A percentile compares a stretch with the other conserved stretches of the same genome.
Conservation (phyloP, 2,113 vertebrate species). For the Semnornis frantzii region DNA sequence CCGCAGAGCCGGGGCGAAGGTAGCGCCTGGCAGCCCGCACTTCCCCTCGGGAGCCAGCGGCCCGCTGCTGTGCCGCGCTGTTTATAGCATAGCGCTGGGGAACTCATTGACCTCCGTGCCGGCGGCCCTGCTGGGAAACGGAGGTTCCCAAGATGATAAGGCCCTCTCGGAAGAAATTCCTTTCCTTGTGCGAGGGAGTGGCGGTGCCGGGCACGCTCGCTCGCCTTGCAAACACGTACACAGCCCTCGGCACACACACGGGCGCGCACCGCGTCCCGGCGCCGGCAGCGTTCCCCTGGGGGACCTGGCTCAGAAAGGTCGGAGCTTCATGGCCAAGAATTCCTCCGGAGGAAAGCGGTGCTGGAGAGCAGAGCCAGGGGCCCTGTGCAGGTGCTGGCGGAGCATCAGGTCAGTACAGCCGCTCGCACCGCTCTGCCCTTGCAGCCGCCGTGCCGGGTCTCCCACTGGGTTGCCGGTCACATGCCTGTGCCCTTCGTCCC, state of each 20-base stretch:
- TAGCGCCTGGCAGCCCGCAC: neutral
- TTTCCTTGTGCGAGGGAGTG: constrained; percentile 28
- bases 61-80: neutral
- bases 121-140: constrained; percentile 34
- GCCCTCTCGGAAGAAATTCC: constrained; percentile 17
- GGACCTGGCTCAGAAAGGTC: neutral
- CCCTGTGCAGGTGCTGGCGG: neutral
- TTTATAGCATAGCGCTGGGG: neutral
- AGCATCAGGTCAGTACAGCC: constrained; percentile 45
- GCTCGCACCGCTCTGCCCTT: neutral
- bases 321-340: neutral
- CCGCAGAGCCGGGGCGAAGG: neutral
- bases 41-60: neutral
- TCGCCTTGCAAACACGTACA: neutral
- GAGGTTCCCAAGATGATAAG: constrained; percentile 65
- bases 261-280: neutral
- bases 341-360: neutral
- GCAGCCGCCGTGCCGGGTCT: neutral
- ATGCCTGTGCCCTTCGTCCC: neutral
- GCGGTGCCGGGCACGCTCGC: neutral
- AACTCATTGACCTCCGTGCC: constrained; percentile 40
- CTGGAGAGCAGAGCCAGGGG: neutral
- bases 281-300: neutral
- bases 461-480: neutral
- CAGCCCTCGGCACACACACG: neutral